phyloP scores from a whole-genome alignment of 2,113 vertebrate genomes.

The Nipponia nippon region DNA sequence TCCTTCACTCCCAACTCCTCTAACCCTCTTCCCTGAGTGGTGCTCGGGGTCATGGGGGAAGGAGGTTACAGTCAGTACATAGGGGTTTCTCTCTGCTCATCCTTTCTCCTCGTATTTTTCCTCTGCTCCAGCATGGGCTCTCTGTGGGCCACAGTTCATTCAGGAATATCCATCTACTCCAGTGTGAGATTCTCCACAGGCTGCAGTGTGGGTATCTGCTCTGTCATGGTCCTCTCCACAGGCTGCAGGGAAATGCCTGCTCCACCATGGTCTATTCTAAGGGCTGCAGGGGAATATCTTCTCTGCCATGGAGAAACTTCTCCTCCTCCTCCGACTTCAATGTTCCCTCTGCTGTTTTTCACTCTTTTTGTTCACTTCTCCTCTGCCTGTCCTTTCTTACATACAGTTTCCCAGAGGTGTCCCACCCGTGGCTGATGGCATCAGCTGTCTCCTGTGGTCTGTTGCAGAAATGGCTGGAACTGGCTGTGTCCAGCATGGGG shows the following conservation, averaged over 20 bases:
- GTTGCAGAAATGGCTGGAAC: neutral
- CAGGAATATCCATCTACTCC: neutral
- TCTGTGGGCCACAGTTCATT: neutral
- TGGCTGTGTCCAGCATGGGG: neutral
- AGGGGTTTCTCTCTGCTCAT: neutral
- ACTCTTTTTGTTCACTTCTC: neutral
- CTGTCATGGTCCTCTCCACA: neutral
- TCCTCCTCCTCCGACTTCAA: neutral
- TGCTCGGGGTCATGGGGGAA: neutral
- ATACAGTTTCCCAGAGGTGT: neutral
- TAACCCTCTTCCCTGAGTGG: neutral
- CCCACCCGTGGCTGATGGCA: neutral
- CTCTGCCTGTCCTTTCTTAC: neutral
- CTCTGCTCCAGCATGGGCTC: neutral
- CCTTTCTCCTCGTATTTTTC: neutral
- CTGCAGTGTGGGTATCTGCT: neutral
- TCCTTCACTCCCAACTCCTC: neutral
- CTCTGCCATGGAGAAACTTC: neutral
- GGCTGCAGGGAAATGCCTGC: neutral
- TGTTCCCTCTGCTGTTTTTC: neutral
- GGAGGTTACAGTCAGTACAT: accelerated
- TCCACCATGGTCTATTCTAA: neutral
- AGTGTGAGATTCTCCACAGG: neutral
- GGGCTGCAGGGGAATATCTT: neutral
- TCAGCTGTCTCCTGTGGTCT: neutral